phyloP scores from a whole-genome alignment of 2,888 invertebrate species.

The Cephalotes varians region DNA sequence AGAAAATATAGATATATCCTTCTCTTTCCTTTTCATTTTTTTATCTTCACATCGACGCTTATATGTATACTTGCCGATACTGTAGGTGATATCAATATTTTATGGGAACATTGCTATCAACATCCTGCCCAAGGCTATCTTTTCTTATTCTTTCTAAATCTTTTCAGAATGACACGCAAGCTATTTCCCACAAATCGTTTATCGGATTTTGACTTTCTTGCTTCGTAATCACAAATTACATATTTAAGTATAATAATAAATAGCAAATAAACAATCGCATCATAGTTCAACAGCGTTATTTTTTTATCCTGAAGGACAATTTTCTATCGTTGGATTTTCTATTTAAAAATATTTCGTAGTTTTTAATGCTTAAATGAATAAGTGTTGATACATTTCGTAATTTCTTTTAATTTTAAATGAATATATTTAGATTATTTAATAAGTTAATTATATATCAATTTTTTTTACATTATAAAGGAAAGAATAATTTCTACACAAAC shows the following conservation, averaged over 20 bases:
- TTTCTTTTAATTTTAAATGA: neutral
- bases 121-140: neutral
- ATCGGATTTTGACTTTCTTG: neutral
- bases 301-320: neutral
- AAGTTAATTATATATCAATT: neutral
- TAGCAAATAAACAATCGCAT: too few relatives aligned
- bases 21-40: neutral
- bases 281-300: neutral
- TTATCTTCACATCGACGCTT: neutral
- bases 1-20: slow-evolving; percentile 8
- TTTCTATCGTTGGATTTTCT: neutral
- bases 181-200: neutral
- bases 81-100: slow-evolving; percentile 10
- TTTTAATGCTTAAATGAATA: neutral
- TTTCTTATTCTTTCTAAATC: neutral
- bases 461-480: neutral
- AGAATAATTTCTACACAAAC: neutral
- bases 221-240: neutral
- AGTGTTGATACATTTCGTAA: neutral
- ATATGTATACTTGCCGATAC: slow-evolving; percentile 19
- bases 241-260: neutral
- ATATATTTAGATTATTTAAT: neutral
- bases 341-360: neutral
- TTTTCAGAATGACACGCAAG: neutral
- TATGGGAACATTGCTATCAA: neutral